Evolutionary conservation across 2,797 vertebrate genomes (phyloP).

Genomic region (Percopsis omiscomaycus): DNA sequence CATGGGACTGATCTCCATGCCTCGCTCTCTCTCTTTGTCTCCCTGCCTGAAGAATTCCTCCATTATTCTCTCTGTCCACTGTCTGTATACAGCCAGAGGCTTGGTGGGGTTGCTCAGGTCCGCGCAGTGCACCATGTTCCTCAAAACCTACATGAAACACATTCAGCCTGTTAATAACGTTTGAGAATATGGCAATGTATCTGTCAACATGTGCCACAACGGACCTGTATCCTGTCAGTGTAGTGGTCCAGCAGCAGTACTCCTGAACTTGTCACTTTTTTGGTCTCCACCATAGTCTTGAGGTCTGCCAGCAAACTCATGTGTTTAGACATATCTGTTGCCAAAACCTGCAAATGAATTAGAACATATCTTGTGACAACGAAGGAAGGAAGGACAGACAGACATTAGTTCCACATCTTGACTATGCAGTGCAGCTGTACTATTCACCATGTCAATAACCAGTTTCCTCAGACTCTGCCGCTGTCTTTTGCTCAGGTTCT

Average conservation of each 20-base stretch:
- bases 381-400: background rate
- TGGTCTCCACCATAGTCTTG: slow-evolving; percentile 97
- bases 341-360: slow-evolving; percentile 81
- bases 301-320: slow-evolving; percentile 94
- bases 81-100: slow-evolving; percentile 88
- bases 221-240: slow-evolving; percentile 92
- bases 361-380: background rate
- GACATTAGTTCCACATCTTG: background rate
- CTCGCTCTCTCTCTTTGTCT: slow-evolving; percentile 88
- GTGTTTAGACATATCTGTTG: slow-evolving; percentile 97
- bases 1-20: slow-evolving; percentile 97
- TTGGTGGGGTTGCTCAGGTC: slow-evolving; percentile 97
- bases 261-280: slow-evolving; percentile 95
- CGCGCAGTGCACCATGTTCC: slow-evolving; percentile 96
- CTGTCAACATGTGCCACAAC: background rate
- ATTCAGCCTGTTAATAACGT: background rate
- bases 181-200: background rate
- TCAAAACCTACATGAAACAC: slow-evolving; percentile 66
- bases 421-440: background rate
- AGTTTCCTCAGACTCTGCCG: slow-evolving; percentile 91
- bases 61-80: slow-evolving; percentile 96
- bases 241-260: slow-evolving; percentile 93
- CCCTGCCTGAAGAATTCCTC: slow-evolving; percentile 95
- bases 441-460: slow-evolving; percentile 91
- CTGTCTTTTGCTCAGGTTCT: slow-evolving; percentile 90